Conservation (phyloP, 1,140 invertebrate species). For the Zophobas morio region DNA sequence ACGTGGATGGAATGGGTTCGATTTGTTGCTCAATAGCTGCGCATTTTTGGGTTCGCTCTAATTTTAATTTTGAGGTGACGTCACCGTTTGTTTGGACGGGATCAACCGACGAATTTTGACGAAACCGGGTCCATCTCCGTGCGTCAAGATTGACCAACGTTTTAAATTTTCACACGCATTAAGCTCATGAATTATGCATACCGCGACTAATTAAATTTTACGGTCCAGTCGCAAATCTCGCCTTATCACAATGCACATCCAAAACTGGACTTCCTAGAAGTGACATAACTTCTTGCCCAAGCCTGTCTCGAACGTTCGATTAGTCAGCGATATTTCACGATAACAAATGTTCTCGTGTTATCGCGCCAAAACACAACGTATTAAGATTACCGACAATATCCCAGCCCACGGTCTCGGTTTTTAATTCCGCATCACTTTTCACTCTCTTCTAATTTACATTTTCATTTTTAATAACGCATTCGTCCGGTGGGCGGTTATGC, state of each 20-base stretch:
- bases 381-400: conserved; percentile 6
- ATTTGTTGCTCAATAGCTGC: too few species aligned
- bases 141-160: too few species aligned
- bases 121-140: too few species aligned
- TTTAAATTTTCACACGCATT: too few species aligned
- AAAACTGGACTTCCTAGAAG: conserved; percentile 5
- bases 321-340: conserved; percentile 16
- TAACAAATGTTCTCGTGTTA: conserved; percentile 11
- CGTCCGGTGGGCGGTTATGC: conserved; percentile 7
- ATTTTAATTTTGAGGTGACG: too few species aligned
- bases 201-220: not conserved
- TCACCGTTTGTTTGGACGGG: too few species aligned
- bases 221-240: not conserved
- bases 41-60: too few species aligned
- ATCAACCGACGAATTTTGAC: too few species aligned
- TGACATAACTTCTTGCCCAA: conserved; percentile 30
- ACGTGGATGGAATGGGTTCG: too few species aligned
- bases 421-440: not conserved
- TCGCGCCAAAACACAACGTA: not conserved
- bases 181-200: not conserved
- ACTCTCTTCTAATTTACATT: too few species aligned
- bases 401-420: not conserved
- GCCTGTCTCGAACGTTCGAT: conserved; percentile 19
- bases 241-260: conserved; percentile 11
- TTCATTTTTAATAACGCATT: not conserved